A percentile compares a stretch with the other conserved stretches of the same genome.
These are phyloP conservation scores for Anableps anableps DNA, from an alignment of 2,797 vertebrate genomes.

Conservation along the genomic window DNA sequence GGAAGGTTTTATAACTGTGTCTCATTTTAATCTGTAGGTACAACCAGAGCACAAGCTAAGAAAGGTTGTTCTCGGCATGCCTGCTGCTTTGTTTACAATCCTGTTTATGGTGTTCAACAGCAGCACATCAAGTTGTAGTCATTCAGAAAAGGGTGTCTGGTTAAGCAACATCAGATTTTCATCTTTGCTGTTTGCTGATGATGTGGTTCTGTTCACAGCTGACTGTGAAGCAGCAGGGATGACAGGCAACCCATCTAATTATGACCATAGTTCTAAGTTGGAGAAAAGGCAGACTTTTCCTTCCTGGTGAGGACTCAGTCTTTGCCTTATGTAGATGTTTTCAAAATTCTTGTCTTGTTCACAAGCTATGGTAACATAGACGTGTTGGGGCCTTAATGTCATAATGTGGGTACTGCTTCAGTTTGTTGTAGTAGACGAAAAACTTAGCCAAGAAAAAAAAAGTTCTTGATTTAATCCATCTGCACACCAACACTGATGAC, in stretches of 20 bases:
- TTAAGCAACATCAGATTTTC: not conserved
- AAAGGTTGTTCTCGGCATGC: not conserved
- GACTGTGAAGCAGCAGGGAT: too few relatives aligned
- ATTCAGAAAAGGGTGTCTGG: not conserved
- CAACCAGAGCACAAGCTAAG: not conserved
- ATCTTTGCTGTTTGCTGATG: not conserved
- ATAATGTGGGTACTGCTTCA: not conserved
- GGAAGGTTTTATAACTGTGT: not conserved
- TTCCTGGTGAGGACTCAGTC: too few relatives aligned
- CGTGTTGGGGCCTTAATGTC: not conserved
- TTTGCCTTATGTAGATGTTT: not conserved
- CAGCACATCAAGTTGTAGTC: not conserved
- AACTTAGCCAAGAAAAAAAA: not conserved
- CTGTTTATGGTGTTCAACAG: not conserved
- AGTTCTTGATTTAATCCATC: not conserved
- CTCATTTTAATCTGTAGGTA: not conserved
- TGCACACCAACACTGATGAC: not conserved
- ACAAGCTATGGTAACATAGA: not conserved
- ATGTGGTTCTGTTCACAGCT: not conserved
- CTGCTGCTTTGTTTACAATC: not conserved
- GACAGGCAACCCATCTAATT: too few relatives aligned
- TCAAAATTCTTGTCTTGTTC: not conserved
- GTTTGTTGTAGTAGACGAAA: not conserved
- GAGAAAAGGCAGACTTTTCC: not conserved
- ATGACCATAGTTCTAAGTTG: not conserved